phyloP scores from a whole-genome alignment of 2,888 invertebrate species.

The Trichopoda pennipes region DNA sequence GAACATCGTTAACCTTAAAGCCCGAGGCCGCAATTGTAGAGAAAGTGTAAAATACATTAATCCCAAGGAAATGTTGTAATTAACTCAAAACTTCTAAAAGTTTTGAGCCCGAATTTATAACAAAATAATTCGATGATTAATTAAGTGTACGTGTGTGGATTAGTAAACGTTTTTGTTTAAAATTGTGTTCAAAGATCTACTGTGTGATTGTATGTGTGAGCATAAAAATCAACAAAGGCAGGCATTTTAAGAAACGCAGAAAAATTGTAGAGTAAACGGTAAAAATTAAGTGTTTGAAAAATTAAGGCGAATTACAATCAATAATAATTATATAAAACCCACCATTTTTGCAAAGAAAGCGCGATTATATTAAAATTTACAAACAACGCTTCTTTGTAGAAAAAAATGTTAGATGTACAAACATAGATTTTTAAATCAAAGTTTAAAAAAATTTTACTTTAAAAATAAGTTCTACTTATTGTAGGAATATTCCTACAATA shows the following conservation, averaged over 20 bases:
- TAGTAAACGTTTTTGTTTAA: slow-evolving; percentile 29
- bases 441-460: not conserved
- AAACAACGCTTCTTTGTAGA: slow-evolving; percentile 1
- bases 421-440: slow-evolving; percentile 47
- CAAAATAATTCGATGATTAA: not conserved
- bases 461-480: slow-evolving; percentile 29
- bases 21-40: slow-evolving; percentile 8
- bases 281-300: slow-evolving; percentile 35
- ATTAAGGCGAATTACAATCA: slow-evolving; percentile 28
- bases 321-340: slow-evolving; percentile 15
- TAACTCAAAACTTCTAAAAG: slow-evolving; percentile 38
- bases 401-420: slow-evolving; percentile 19
- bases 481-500: not conserved
- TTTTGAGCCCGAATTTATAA: not conserved
- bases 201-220: slow-evolving; percentile 22
- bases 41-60: slow-evolving; percentile 14
- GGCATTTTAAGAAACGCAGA: not conserved
- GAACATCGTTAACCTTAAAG: slow-evolving; percentile 38
- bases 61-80: slow-evolving; percentile 43
- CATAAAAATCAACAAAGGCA: slow-evolving; percentile 29
- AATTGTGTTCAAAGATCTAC: not conserved
- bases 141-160: slow-evolving; percentile 45
- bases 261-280: slow-evolving; percentile 49
- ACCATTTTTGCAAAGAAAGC: slow-evolving; percentile 52
- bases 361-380: slow-evolving; percentile 30